Evolutionary conservation across 2,888 invertebrate genomes (phyloP).

Genomic region (Hetaerina titia): DNA sequence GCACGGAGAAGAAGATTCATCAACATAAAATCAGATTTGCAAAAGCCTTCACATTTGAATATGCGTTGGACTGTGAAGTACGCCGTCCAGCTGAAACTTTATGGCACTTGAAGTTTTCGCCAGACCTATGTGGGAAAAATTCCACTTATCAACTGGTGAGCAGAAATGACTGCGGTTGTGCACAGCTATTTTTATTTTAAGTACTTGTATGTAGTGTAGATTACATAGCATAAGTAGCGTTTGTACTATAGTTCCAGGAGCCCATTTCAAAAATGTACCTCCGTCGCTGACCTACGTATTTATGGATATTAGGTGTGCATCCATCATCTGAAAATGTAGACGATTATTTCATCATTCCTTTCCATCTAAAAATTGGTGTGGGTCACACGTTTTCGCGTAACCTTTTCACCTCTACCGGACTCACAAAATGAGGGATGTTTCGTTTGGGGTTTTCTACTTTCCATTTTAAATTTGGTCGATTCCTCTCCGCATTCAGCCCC

Average conservation of each 20-base stretch:
- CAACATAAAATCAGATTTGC: no score
- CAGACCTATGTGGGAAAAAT: no score
- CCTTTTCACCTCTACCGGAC: not conserved
- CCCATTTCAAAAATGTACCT: not conserved
- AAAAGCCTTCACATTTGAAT: no score
- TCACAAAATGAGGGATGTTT: not conserved
- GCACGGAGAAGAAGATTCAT: no score
- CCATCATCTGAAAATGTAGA: not conserved
- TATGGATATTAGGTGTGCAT: not conserved
- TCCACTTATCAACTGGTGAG: no score
- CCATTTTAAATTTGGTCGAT: slow-evolving; percentile 8
- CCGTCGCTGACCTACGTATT: not conserved
- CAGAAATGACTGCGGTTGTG: no score
- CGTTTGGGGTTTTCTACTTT: not conserved
- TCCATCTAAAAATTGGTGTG: not conserved
- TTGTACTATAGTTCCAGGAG: not conserved
- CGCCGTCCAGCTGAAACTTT: no score
- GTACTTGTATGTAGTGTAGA: no score
- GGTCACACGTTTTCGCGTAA: not conserved
- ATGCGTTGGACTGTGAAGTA: no score
- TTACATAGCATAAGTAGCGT: no score
- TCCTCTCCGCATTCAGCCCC: not conserved
- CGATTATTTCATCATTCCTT: not conserved
- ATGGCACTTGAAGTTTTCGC: no score
- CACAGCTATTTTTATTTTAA: no score